Conservation (phyloP, 2,797 vertebrate genomes). For the Ceryle rudis region DNA sequence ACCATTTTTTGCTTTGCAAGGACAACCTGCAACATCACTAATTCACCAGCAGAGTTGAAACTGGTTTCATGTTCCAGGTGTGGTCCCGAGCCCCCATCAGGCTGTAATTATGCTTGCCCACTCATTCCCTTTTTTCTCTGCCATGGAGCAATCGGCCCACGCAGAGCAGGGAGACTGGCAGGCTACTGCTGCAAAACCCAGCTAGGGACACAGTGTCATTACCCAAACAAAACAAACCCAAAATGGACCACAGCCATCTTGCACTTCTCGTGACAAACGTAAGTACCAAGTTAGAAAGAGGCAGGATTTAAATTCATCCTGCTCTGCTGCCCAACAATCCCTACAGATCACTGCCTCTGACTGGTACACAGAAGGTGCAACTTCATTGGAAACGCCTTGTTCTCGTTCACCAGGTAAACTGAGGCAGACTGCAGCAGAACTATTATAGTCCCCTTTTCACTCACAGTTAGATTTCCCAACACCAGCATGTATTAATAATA, state of each 20-base stretch:
- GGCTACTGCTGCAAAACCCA: not conserved
- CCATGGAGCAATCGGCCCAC: not conserved
- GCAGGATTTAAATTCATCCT: not conserved
- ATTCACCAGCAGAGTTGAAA: not conserved
- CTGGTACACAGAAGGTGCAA: not conserved
- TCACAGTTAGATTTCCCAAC: not conserved
- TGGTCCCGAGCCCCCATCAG: not conserved
- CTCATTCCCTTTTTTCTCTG: not conserved
- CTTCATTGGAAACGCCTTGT: not conserved
- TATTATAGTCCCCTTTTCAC: not conserved
- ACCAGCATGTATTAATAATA: not conserved
- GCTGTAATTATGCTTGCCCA: not conserved
- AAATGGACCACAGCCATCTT: not conserved
- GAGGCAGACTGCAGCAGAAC: not conserved
- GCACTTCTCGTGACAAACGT: accelerated
- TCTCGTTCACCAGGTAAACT: not conserved
- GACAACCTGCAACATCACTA: not conserved
- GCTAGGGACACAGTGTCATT: not conserved
- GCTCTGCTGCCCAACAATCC: not conserved
- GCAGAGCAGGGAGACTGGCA: not conserved
- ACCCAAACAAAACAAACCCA: not conserved
- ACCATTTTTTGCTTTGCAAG: not conserved
- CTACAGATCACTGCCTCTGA: not conserved
- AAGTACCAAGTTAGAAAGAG: not conserved
- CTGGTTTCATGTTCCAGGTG: not conserved